Conservation (phyloP, 2,113 vertebrate species). For the Gyps fulvus region DNA sequence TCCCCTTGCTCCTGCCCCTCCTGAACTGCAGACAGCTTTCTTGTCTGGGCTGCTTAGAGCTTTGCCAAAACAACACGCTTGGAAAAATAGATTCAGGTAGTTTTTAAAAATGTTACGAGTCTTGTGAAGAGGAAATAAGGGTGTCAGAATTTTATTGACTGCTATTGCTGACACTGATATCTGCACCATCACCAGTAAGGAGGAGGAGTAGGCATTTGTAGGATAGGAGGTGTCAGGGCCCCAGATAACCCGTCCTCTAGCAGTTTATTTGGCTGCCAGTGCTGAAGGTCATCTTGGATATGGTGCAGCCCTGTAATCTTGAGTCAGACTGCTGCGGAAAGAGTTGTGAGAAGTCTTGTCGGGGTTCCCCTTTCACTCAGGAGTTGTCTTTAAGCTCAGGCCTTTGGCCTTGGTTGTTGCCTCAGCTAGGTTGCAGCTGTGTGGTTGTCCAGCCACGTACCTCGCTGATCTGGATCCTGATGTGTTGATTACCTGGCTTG, state of each 20-base stretch:
- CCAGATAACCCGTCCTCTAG: rapidly evolving
- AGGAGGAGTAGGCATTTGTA: not conserved
- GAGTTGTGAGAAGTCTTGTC: not conserved
- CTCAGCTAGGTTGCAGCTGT: not conserved
- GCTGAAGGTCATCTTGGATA: not conserved
- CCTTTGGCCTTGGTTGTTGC: not conserved
- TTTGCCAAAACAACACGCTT: not conserved
- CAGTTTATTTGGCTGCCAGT: not conserved
- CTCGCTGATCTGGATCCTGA: rapidly evolving
- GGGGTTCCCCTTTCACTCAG: not conserved
- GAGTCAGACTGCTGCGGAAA: not conserved
- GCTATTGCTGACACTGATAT: not conserved
- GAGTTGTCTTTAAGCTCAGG: not conserved
- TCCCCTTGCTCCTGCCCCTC: not conserved
- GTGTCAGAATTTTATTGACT: not conserved
- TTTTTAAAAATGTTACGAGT: not conserved
- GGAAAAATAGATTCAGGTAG: not conserved
- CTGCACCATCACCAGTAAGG: not conserved
- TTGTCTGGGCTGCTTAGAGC: not conserved
- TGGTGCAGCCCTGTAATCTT: not conserved
- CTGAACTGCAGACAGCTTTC: not conserved
- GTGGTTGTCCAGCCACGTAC: not conserved
- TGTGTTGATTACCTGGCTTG: not conserved
- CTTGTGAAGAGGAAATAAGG: not conserved
- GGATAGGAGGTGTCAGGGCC: not conserved